Conservation (phyloP, 2,888 invertebrate species). For the Apodemia zela region DNA sequence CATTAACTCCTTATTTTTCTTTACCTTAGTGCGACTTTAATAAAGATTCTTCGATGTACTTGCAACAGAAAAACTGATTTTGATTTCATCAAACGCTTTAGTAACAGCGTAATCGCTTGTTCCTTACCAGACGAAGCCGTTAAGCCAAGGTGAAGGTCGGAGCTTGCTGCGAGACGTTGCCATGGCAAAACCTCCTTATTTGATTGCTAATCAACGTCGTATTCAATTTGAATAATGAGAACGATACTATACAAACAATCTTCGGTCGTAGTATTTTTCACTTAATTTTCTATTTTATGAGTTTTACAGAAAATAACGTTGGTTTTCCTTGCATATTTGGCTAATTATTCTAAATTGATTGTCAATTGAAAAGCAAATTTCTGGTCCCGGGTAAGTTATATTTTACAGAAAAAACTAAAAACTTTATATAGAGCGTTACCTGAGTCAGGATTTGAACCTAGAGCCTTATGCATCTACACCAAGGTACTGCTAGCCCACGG, state of each 20-base stretch:
- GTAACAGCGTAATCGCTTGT: constrained; percentile 34
- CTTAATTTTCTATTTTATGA: constrained; percentile 12
- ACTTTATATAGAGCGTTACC: too few relatives aligned
- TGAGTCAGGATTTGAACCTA: too few relatives aligned
- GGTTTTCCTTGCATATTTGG: not conserved
- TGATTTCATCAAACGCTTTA: constrained; percentile 36
- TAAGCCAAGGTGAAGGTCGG: constrained; percentile 59
- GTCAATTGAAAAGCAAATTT: too few relatives aligned
- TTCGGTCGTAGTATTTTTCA: constrained; percentile 22
- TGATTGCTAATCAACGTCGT: constrained; percentile 47
- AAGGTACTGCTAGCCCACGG: too few relatives aligned
- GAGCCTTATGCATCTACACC: too few relatives aligned
- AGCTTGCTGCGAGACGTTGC: constrained; percentile 41
- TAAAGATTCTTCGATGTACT: constrained; percentile 35
- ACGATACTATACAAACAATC: constrained; percentile 24
- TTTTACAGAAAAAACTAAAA: too few relatives aligned
- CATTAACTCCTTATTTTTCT: constrained; percentile 35
- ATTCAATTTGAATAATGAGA: constrained; percentile 40
- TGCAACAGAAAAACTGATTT: constrained; percentile 19
- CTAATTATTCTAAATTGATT: not conserved
- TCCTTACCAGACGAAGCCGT: constrained; percentile 46
- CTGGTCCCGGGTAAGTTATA: too few relatives aligned
- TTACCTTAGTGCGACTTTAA: not conserved
- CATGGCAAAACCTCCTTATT: constrained; percentile 43
- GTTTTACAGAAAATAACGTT: not conserved